phyloP scores from a whole-genome alignment of 2,113 vertebrate genomes.

The Colossoma macropomum region DNA sequence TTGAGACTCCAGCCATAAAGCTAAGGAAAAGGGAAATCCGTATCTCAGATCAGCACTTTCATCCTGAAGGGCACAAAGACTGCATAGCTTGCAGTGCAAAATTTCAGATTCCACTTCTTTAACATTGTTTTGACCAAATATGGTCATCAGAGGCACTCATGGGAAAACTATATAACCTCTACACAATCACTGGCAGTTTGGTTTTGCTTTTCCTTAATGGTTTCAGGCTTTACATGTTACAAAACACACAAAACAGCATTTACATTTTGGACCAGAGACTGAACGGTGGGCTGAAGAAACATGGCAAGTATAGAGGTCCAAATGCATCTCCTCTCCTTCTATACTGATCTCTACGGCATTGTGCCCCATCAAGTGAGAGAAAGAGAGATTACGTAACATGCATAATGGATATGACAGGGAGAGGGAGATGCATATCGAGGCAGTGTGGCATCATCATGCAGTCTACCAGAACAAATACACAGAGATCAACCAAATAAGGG shows the following conservation, averaged over 20 bases:
- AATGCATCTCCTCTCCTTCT: neutral
- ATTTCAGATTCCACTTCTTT: neutral
- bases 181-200: neutral
- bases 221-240: neutral
- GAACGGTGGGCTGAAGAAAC: neutral
- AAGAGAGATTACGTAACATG: neutral
- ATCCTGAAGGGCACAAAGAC: neutral
- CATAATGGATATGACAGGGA: conserved; percentile 1
- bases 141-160: neutral
- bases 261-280: neutral
- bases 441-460: neutral
- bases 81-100: neutral
- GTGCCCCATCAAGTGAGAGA: neutral
- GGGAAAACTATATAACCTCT: neutral
- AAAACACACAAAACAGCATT: neutral
- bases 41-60: conserved; percentile 2
- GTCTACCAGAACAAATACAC: neutral
- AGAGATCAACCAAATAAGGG: neutral
- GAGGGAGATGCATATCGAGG: neutral
- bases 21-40: conserved; percentile 5
- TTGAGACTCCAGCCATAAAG: neutral
- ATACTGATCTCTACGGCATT: neutral
- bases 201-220: neutral
- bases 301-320: neutral
- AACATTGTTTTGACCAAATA: neutral